Percentiles rank a stretch among this genome's conserved stretches.
Evolutionary conservation across 2,797 vertebrate genomes (phyloP).

Genomic region (Megalops cyprinoides): DNA sequence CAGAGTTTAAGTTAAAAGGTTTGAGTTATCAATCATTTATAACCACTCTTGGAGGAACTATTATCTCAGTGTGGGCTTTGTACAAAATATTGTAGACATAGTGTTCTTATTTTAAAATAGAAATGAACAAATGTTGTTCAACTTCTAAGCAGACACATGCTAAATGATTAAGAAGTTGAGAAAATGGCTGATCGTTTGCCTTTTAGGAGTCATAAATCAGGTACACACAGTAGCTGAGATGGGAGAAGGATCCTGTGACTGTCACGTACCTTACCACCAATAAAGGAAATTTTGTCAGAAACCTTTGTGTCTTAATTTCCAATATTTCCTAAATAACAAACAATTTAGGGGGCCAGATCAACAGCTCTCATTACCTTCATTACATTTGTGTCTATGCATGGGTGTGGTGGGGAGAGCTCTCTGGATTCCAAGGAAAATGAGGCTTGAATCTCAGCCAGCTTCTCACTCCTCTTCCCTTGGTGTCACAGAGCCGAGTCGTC

Average conservation of each 20-base stretch:
- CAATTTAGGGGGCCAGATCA: slow-evolving; percentile 34
- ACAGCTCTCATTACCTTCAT: slow-evolving; percentile 32
- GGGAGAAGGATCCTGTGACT: background rate
- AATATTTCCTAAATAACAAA: slow-evolving; percentile 14
- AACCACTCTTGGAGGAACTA: no score
- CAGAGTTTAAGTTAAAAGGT: no score
- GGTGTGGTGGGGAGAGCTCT: slow-evolving; percentile 19
- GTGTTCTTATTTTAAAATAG: background rate
- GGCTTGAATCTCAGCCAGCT: slow-evolving; percentile 31
- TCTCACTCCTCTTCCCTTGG: slow-evolving; percentile 2
- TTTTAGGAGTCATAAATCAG: no score
- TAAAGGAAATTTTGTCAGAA: background rate
- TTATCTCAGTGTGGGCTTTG: no score
- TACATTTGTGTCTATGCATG: slow-evolving; percentile 33
- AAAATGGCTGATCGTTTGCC: background rate
- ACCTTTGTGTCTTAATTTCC: background rate
- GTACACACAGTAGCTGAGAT: background rate
- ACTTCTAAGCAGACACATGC: background rate
- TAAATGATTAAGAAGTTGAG: background rate
- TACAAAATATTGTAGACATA: background rate
- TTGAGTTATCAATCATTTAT: no score
- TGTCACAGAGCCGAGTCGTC: slow-evolving; percentile 16
- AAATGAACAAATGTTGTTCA: background rate
- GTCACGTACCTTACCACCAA: background rate
- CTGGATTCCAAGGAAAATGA: slow-evolving; percentile 5